Percentiles rank a stretch among this genome's conserved stretches.
Evolutionary conservation across 30 jellyfish, hydroid and myxozoan genomes (phyloP).

Genomic region (Hydractinia symbiolongicarpus): DNA sequence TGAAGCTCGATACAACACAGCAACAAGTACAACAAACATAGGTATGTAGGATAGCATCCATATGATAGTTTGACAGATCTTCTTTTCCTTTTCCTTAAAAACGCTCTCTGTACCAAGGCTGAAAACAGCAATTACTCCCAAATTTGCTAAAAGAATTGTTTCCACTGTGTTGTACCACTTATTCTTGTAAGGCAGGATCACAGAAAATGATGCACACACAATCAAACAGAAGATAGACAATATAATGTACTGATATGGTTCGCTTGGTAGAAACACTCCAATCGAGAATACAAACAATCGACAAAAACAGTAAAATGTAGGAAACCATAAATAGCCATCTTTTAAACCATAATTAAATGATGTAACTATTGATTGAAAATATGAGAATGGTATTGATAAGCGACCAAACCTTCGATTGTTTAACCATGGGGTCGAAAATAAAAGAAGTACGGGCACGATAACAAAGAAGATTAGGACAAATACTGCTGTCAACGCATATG

Average conservation of each 20-base stretch:
- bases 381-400: not conserved
- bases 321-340: not conserved
- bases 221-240: not conserved
- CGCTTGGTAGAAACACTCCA: not conserved
- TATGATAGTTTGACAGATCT: not conserved
- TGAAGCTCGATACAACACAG: not conserved
- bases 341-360: not conserved
- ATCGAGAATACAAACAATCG: not conserved
- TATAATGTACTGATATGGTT: not conserved
- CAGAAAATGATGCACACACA: not conserved
- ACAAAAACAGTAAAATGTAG: not conserved
- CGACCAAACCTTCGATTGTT: not conserved
- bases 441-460: not conserved
- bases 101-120: conserved; percentile 5
- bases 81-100: not conserved
- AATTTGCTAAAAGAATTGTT: not conserved
- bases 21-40: not conserved
- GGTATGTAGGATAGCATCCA: not conserved
- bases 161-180: conserved; percentile 2
- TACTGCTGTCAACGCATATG: conserved; percentile 7
- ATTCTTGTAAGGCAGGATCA: not conserved
- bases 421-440: not conserved
- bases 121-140: not conserved
- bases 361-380: not conserved
- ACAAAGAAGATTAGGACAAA: not conserved